Evolutionary conservation across 2,888 invertebrate genomes (phyloP), one percentile per base, ranked within the genome.

Genomic region (Apamea crenata): DNA sequence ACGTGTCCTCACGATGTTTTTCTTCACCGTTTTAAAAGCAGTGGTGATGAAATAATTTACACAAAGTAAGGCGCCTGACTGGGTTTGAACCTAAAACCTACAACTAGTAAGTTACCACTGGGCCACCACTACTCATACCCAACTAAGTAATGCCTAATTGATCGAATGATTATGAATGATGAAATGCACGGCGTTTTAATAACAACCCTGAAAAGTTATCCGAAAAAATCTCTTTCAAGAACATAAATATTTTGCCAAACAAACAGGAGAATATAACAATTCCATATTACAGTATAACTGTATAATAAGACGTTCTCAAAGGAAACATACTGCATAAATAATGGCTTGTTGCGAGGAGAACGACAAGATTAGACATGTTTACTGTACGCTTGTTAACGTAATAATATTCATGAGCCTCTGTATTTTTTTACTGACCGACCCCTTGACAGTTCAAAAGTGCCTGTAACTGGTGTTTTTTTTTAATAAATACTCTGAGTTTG

Each of bases 291-390:
- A 56, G 18, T 74, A 44, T 25, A 29, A 36, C 18, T 44, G 29
- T 32, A 12, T 67, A 65, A 70, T 56, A 50, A 16, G 21, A 50
- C 16, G 36, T 29, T 61, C 16, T 32, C 74, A 70, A 78, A 63
- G 71, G 47, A 66, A 61, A 80, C 16, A 47, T 61, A 32, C 44
- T 29, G 53, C 71, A 83, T 84, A 65, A 70, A 84, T 74, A 74
- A 74, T 53, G 32, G 36, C n/a, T 67, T 36, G 40, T 68, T 36
- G 40, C 36, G 21, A 71, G 53, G 32, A 63, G 67, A 74, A 63
- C 2, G 53, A 56, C 50, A 68, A 68, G 29, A 79, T 59, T 59
- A 44, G 21, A 71, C 53, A 67, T 74, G 10, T 80, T 71, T 84
- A 80, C 71, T 50, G 36, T 63, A 73, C 2, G 32, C 40, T 71